Base-by-base conservation (phyloP, 2,797 vertebrate species). In the Neolamprologus multifasciatus region DNA sequence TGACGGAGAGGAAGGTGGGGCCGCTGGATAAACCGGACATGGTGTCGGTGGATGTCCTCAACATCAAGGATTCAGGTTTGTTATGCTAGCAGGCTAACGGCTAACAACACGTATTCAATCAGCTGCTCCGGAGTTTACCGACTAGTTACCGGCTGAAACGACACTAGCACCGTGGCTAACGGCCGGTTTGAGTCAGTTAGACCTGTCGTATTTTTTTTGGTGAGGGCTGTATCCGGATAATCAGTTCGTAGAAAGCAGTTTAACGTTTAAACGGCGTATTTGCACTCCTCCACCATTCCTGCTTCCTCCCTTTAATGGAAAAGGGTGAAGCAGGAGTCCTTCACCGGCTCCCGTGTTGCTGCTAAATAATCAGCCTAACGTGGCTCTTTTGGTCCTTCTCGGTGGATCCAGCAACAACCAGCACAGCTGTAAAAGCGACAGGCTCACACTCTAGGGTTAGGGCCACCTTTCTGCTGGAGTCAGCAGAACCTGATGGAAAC, bases 21-120 rank as follows among this genome's bases (percentile, higher is more conserved):
- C 95, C 96, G 14, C 90, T 94, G 81, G 96, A 97, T n/a, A 96
- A 96, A 74, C 96, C 96, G 7, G 97, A 97, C 93, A 97, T 97
- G 97, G 96, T 97, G 78, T 92, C 94, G 14, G 95, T 97, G 90
- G 96, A 97, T 9, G 95, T 97, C 6, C 89, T 97, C 5, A 95
- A 94, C 93, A 50, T 96, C 81, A 84, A 80, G 8, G 96, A 97
- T 23, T 84, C 96, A 89, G 96, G 96, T 97, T 92, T 95, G 95
- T 95, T 92, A 83, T 96, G 95, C 94, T 96, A 96, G 51, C 89
- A 38, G 48, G 94, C 91, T 94, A 91, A 80, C 74, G 13, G 86
- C 87, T 88, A 88, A 85, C 74, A 79, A 64, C 55, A 81, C 57
- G 84, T 83, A 43, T 55, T 9, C 74, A 23, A 48, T 38, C 83